Base-by-base conservation (phyloP, 2,888 invertebrate species). In the Flexamia atlantica region DNA sequence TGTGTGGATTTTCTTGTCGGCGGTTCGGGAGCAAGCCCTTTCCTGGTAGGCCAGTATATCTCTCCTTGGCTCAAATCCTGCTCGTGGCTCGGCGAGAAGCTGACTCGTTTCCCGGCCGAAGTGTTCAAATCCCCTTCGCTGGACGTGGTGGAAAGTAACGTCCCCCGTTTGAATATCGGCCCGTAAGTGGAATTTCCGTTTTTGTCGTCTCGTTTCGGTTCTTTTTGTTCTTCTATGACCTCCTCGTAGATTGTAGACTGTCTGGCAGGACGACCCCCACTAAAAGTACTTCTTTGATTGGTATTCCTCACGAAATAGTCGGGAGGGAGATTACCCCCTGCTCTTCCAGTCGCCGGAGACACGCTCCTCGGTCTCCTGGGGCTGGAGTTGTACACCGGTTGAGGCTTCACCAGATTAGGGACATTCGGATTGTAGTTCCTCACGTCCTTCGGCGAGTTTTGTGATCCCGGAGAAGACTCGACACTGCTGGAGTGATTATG, bases 1-100 rank as follows among this genome's bases (percentile, higher is more conserved):
- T 82, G 81, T n/a, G 83, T 53, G 0, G 85, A 83, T 10, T 57
- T 85, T 4, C 88, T 84, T 14, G 87, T 87, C 12, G 88, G 88
- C 0, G 87, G 88, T 70, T 87, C 85, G 1, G 86, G 86, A 3
- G 87, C 86, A 1, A 81, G 84, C 0, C 88, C 87, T 68, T 87
- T 88, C 23, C 87, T 85, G 0, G 87, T 87, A 10, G 88, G 88
- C 87, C 88, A 87, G 57, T 85, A 85, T 9, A 83, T 81, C 17
- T 70, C 84, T 36, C 84, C 84, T 17, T 85, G 79, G 53, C 80
- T 84, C 10, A 46, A 25, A 25, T 83, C 80, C 53, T 70, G 82
- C 23, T 85, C 84, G 32, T 82, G 85, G 32, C 80, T 84, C 10
- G 86, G 85, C 1, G 86, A 86, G 70, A 87, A 87, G 72, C 87